Conservation (phyloP, 2,113 vertebrate species). For the Spizaetus ornatus region DNA sequence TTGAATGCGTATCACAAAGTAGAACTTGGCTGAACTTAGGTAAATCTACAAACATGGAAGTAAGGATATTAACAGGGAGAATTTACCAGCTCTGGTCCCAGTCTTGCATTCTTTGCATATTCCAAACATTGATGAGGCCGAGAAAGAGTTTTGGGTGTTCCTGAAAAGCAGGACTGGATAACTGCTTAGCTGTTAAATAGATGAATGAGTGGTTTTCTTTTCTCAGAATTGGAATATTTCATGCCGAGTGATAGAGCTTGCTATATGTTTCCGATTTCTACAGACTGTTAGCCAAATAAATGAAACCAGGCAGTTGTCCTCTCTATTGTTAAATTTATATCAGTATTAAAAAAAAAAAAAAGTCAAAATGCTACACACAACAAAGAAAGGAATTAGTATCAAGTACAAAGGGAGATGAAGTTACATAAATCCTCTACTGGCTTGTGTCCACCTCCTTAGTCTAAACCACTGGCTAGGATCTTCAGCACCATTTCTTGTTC, state of each 20-base stretch:
- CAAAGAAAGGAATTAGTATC: neutral
- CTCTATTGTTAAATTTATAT: neutral
- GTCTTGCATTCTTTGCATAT: neutral
- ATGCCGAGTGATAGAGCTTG: neutral
- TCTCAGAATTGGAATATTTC: neutral
- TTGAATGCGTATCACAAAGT: neutral
- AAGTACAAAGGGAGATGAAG: neutral
- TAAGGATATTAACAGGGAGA: neutral
- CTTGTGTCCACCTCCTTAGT: neutral
- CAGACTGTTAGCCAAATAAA: neutral
- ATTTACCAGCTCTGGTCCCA: neutral
- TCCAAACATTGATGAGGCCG: neutral
- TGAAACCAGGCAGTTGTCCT: neutral
- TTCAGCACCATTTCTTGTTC: neutral
- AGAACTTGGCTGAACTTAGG: neutral
- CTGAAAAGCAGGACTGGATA: neutral
- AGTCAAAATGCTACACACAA: neutral
- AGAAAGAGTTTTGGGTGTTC: neutral
- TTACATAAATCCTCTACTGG: neutral
- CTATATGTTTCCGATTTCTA: neutral
- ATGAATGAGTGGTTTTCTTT: neutral
- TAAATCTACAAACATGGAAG: neutral
- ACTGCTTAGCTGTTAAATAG: neutral
- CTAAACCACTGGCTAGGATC: neutral
- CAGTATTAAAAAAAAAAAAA: neutral